Base-by-base conservation (phyloP, 2,113 vertebrate genomes). In the Synchiropus splendidus region DNA sequence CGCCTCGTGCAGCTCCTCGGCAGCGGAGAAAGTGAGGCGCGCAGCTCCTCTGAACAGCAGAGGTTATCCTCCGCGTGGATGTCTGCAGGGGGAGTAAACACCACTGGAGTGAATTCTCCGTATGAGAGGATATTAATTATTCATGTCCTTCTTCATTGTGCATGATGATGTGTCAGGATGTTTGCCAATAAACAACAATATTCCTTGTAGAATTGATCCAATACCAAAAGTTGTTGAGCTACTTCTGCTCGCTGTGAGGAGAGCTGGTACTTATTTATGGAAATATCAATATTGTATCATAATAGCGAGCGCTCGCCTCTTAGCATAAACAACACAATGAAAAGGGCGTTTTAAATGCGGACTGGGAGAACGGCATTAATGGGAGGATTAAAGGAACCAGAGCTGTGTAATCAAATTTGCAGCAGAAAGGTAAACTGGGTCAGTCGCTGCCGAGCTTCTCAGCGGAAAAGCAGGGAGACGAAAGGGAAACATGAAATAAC, bases 111-210 rank as follows among this genome's bases (percentile, higher is more conserved):
- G 74, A 79, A 81, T 78, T 74, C 83, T 83, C 79, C 81, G 70
- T 67, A 66, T 67, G 75, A 77, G 81, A 68, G 64, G 36, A 36
- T 54, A 81, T 86, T 79, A 79, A 84, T 83, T 85, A 84, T 87
- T 86, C 71, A 86, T 83, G 69, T 55, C 48, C 18, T 54, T 76
- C 77, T 27, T 77, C 70, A 72, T 78, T 79, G 68, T 77, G 78
- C 82, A 70, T 78, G 78, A 81, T 70, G 78, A 82, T 81, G 68
- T 81, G 77, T 87, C 83, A 83, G 78, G 75, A 75, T 84, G 82
- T 85, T 85, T 85, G 81, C 84, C 79, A 83, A 85, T 85, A 85
- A 85, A 83, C 75, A 80, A 64, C 77, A 74, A 75, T 75, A 77
- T 74, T 76, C 75, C 74, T 77, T 74, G 75, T 79, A 67, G 77